Evolutionary conservation across 2,888 invertebrate species (phyloP).

Genomic region (Leptinotarsa rubiginosa): DNA sequence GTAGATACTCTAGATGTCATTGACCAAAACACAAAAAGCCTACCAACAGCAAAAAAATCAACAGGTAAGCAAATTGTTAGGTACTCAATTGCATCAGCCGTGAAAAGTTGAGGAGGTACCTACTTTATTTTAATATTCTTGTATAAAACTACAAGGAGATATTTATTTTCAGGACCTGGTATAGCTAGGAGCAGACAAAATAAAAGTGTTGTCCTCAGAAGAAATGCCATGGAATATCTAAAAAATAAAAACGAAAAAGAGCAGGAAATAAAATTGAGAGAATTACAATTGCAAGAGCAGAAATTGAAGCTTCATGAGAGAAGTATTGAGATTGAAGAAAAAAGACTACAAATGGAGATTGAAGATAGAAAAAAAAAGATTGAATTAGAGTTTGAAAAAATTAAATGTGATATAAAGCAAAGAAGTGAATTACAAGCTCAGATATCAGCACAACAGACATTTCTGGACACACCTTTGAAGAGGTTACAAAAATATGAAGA

Average conservation of each 20-base stretch:
- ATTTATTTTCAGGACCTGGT: conserved; percentile 6
- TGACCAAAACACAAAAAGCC: not conserved
- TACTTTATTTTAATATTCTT: not conserved
- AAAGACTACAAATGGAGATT: conserved; percentile 5
- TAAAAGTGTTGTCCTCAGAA: conserved; percentile 10
- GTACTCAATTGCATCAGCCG: not conserved
- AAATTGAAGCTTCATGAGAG: conserved; percentile 5
- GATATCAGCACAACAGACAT: conserved; percentile 3
- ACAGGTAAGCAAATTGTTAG: not conserved
- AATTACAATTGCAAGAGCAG: conserved; percentile 11
- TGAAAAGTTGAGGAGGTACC: not conserved
- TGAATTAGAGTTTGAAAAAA: not conserved
- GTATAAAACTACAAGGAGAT: not conserved
- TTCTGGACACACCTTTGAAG: conserved; percentile 1
- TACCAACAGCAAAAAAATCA: not conserved
- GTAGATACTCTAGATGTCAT: conserved; percentile 4
- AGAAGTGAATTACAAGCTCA: conserved; percentile 5
- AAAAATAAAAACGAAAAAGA: conserved; percentile 1
- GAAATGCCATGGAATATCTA: conserved; percentile 7
- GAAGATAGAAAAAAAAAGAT: conserved; percentile 15
- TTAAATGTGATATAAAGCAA: conserved; percentile 1
- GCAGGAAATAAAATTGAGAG: not conserved
- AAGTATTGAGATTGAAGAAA: conserved; percentile 1
- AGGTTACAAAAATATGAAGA: conserved; percentile 15
- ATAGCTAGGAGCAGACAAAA: conserved; percentile 5